Percentiles rank a stretch among this genome's conserved stretches.
These are phyloP conservation scores for Eulemur mongoz DNA, from an alignment of 2,797 vertebrate species.

Conservation along the genomic window DNA sequence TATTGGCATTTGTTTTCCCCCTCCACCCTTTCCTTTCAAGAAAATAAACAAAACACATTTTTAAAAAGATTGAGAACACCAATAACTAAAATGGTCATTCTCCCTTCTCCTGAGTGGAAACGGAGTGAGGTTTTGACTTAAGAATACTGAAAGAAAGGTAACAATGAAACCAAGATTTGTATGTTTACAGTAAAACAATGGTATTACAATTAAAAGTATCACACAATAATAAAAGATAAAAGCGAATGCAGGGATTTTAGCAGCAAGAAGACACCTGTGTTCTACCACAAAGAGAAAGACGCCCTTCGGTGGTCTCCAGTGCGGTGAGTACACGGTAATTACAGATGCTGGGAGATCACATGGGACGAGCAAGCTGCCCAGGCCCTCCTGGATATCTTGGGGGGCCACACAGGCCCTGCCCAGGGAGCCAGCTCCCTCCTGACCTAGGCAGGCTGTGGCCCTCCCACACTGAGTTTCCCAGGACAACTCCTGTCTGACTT, in stretches of 20 bases:
- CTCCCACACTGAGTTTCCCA: background rate
- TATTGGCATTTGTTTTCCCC: background rate
- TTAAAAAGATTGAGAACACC: background rate
- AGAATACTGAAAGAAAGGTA: background rate
- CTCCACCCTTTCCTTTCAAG: conserved; percentile 35
- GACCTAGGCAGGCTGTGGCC: background rate
- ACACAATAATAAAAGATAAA: background rate
- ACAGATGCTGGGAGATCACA: rapidly evolving
- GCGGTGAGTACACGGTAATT: background rate
- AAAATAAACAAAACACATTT: conserved; percentile 42
- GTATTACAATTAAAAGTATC: background rate
- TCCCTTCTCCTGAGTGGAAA: background rate
- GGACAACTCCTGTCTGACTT: background rate
- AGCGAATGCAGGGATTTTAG: background rate
- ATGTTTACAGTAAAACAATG: background rate
- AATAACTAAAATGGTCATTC: background rate
- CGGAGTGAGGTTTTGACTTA: conserved; percentile 11
- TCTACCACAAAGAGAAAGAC: background rate
- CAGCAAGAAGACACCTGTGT: background rate
- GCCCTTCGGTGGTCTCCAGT: rapidly evolving
- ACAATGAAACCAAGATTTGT: conserved; percentile 9
- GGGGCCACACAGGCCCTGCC: background rate
- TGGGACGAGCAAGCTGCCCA: background rate
- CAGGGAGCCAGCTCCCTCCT: too few relatives aligned
- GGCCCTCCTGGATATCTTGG: background rate